Percentiles rank a stretch among this genome's conserved stretches.
phyloP scores from a whole-genome alignment of 2,113 vertebrate genomes.

The Bothrops jararaca region DNA sequence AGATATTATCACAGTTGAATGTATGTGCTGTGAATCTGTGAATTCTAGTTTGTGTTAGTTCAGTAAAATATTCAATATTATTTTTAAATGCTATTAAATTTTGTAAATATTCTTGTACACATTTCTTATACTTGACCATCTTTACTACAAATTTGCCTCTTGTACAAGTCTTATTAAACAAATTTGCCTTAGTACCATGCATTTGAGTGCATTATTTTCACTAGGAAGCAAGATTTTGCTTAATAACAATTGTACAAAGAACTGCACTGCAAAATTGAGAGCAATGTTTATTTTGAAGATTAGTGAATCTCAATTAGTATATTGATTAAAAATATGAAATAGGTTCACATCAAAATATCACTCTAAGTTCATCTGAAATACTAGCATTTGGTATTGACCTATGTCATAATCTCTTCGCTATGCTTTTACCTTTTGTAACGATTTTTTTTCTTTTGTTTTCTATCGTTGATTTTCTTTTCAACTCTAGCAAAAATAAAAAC shows the following conservation, averaged over 20 bases:
- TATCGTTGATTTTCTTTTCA: conserved; percentile 3
- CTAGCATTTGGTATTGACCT: conserved; percentile 21
- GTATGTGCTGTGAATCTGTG: not conserved
- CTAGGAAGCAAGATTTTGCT: not conserved
- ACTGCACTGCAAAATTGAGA: not conserved
- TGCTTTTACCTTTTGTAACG: conserved; percentile 34
- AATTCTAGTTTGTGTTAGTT: not conserved
- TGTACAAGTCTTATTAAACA: not conserved
- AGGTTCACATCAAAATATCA: not conserved
- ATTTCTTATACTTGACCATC: not conserved
- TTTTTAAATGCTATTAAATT: not conserved
- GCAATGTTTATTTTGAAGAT: not conserved
- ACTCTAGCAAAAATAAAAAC: not conserved
- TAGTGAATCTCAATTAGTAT: not conserved
- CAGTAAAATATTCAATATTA: not conserved
- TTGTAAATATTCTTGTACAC: not conserved
- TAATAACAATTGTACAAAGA: not conserved
- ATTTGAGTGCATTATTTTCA: not conserved
- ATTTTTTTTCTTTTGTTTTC: not conserved
- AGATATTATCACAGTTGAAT: not conserved
- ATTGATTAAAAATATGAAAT: not conserved
- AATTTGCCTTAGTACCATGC: not conserved
- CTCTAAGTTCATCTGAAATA: conserved; percentile 17
- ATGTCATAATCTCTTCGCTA: conserved; percentile 21
- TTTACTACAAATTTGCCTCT: not conserved